phyloP scores from a whole-genome alignment of 37 sponge, comb jelly and placozoan genomes.

The Tethya wilhelma region DNA sequence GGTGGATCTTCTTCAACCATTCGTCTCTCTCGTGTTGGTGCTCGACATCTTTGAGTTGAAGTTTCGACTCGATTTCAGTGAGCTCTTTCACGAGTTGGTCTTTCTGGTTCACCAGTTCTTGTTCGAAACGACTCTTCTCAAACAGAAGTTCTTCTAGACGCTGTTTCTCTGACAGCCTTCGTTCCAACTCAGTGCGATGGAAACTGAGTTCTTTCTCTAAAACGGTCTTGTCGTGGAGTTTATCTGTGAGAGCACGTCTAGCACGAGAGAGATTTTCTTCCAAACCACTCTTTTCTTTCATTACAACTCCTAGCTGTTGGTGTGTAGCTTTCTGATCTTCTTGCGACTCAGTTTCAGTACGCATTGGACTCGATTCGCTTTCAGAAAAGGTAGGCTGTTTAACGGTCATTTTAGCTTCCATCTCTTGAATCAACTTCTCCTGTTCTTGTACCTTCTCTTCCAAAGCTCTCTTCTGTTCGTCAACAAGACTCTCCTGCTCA shows the following conservation, averaged over 20 bases:
- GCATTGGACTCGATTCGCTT: neutral
- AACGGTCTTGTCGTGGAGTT: constrained; percentile 53
- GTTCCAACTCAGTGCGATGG: constrained; percentile 64
- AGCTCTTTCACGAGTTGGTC: constrained; percentile 50
- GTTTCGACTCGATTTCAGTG: constrained; percentile 43
- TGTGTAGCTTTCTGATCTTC: neutral
- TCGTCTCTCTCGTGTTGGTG: neutral
- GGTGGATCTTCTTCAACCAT: neutral
- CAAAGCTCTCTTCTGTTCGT: neutral
- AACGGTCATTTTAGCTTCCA: neutral
- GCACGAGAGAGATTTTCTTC: constrained; percentile 51
- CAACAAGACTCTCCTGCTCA: neutral
- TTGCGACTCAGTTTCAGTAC: neutral
- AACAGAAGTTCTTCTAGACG: constrained; percentile 65
- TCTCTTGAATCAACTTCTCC: constrained; percentile 17
- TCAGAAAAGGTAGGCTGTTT: constrained; percentile 11
- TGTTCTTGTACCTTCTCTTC: constrained; percentile 25
- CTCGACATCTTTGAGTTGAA: constrained; percentile 23
- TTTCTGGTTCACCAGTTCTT: constrained; percentile 71
- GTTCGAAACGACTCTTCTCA: constrained; percentile 74
- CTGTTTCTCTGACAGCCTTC: constrained; percentile 57
- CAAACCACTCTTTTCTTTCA: constrained; percentile 25
- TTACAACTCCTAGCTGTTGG: neutral
- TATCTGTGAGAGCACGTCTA: constrained; percentile 46
- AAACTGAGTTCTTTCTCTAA: constrained; percentile 57